phyloP scores from a whole-genome alignment of 2,113 vertebrate species.

The Anguilla japonica region DNA sequence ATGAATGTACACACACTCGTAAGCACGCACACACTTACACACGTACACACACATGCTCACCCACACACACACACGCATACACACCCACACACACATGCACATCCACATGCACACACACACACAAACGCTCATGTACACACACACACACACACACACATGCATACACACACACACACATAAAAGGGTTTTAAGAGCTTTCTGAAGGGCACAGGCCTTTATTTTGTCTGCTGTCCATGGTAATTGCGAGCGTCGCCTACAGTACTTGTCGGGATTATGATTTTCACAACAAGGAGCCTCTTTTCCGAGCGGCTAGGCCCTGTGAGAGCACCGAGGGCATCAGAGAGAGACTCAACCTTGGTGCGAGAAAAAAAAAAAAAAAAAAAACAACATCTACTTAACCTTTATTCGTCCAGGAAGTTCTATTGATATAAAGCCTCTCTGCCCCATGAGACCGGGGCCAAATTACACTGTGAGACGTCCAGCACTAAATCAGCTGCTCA shows the following conservation, averaged over 20 bases:
- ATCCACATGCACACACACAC: no score
- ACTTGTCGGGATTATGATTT: constrained; percentile 41
- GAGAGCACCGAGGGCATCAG: constrained; percentile 36
- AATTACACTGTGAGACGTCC: no score
- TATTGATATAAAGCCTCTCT: neutral
- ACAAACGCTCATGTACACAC: no score
- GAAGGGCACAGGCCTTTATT: constrained; percentile 40
- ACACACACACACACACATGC: no score
- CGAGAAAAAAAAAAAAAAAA: no score
- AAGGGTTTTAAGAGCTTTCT: constrained; percentile 25
- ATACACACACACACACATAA: neutral
- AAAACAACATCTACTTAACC: neutral
- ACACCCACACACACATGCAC: no score
- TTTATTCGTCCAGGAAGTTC: neutral
- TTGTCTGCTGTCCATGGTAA: constrained; percentile 45
- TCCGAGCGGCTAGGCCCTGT: constrained; percentile 25
- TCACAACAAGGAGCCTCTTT: constrained; percentile 38
- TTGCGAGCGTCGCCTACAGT: constrained; percentile 45
- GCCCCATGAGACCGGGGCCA: no score
- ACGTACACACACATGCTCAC: no score
- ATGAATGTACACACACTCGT: no score
- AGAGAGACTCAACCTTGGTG: neutral
- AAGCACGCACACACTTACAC: no score
- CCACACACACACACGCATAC: no score
- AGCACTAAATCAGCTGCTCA: no score